Base-by-base conservation (phyloP, 2,888 invertebrate species). In the Melangyna quadrimaculata region DNA sequence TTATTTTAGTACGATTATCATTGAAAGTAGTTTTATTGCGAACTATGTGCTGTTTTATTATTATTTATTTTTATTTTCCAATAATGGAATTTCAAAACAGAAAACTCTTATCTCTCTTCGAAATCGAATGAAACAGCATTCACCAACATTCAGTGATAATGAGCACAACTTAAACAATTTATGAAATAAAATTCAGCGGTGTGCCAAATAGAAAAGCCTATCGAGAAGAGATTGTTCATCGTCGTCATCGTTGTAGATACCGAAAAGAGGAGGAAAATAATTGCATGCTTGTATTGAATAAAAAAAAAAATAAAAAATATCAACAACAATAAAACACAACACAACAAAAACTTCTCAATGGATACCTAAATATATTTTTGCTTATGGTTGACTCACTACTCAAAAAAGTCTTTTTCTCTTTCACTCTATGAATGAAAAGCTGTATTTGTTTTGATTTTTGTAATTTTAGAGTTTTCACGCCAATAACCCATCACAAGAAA, bases 391-490 rank as follows among this genome's bases (percentile, higher is more conserved):
- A 37, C 55, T 80, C 80, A 63, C 27, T 40, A 37, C 35, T 32
- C 22, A 37, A n/a, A 1, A 35, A 22, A 51, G 32, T 72, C 14
- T 12, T 77, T 72, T 69, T 86, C 81, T 81, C 81, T 63, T 78
- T 86, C 78, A 55, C 70, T 73, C 81, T 45, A 86, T 86, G 86
- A 86, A 86, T 86, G 86, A 86, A 86, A 81, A 81, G 73, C 70
- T 73, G 65, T 37, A 40, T 81, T 86, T 81, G 86, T 80, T 86
- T 86, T 81, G 86, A 78, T 86, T 86, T 86, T 43, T 63, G 63
- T 51, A 43, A 81, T 70, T 81, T 81, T 73, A 86, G 77, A 81
- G 45, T 81, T 81, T 78, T 73, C 81, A 81, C 81, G 73, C 77
- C 65, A 19, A 51, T 19, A 48, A 35, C n/a, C n/a, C 19, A 59